Conservation (phyloP, 2,113 vertebrate species). For the Cervus canadensis region DNA sequence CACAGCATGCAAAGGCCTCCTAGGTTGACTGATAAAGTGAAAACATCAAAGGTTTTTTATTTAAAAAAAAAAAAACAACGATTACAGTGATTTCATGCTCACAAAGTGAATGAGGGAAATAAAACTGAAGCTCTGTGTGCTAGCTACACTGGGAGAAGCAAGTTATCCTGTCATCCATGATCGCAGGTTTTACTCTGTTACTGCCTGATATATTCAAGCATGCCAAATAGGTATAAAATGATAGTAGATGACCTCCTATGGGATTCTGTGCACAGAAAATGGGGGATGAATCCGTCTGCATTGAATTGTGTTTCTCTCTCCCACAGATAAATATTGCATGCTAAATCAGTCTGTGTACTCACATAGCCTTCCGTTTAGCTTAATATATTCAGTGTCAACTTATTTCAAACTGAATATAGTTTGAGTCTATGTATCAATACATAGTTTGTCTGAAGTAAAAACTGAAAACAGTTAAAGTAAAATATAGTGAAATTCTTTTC, state of each 20-base stretch:
- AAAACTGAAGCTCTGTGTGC: not conserved
- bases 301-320: slow-evolving; percentile 66
- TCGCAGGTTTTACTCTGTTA: slow-evolving; percentile 41
- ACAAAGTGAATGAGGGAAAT: slow-evolving; percentile 4
- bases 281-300: slow-evolving; percentile 52
- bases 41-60: slow-evolving; percentile 1
- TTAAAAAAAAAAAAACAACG: not conserved
- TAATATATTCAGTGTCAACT: slow-evolving; percentile 66
- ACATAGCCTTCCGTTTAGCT: slow-evolving; percentile 40
- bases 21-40: slow-evolving; percentile 17
- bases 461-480: slow-evolving; percentile 34
- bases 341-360: slow-evolving; percentile 58
- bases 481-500: slow-evolving; percentile 32
- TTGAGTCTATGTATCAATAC: slow-evolving; percentile 29
- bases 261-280: slow-evolving; percentile 47
- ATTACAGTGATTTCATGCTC: slow-evolving; percentile 46
- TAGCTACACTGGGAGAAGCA: not conserved
- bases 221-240: slow-evolving; percentile 59
- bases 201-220: slow-evolving; percentile 37
- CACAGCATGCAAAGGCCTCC: not conserved
- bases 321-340: slow-evolving; percentile 67
- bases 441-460: slow-evolving; percentile 58
- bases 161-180: not conserved
- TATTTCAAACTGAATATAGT: slow-evolving; percentile 60
- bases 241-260: slow-evolving; percentile 62